Evolutionary conservation across 1,140 invertebrate genomes (phyloP), one percentile per base, ranked within the genome.

Genomic region (Drosophila parabipectinata): DNA sequence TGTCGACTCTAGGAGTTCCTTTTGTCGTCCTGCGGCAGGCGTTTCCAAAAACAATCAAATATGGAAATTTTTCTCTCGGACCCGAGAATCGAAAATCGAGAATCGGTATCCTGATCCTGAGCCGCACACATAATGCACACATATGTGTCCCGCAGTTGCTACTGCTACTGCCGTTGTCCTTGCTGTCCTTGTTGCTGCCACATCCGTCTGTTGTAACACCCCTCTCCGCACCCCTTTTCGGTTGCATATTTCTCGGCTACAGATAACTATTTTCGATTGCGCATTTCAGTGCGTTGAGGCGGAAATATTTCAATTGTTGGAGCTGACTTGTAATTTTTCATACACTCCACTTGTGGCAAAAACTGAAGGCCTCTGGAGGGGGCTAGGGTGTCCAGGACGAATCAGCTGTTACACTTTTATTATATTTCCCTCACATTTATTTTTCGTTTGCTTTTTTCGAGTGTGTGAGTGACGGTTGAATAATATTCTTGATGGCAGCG

Each of bases 241-340:
- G 51, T 34, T 21, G 51, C 32, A 34, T 18, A 34, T 52, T 53
- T 32, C 51, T 57, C 69, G 77, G 71, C 73, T 39, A 64, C 69
- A 83, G 76, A 88, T 88, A 88, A 89, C 83, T 89, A 89, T 88
- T 88, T 88, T 88, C 83, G 83, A 88, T 88, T 88, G 79, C 79
- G 84, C 79, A 88, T 88, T 88, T 88, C 83, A 79, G 84, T 83
- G 74, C 84, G 76, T 79, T 83, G 79, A 83, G 79, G 79, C 84
- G 84, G 76, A 88, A 88, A 89, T 88, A 88, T 88, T 88, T 88
- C 83, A 88, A 88, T 88, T 88, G 83, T 37, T 89, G 83, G 69
- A 66, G 83, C 83, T 88, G 83, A 88, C 83, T 88, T 88, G 83
- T 88, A 89, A 88, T 88, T 88, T 88, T 89, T 88, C 84, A 88